Base-by-base conservation (phyloP, 2,113 vertebrate genomes). In the Tachysurus vachellii region DNA sequence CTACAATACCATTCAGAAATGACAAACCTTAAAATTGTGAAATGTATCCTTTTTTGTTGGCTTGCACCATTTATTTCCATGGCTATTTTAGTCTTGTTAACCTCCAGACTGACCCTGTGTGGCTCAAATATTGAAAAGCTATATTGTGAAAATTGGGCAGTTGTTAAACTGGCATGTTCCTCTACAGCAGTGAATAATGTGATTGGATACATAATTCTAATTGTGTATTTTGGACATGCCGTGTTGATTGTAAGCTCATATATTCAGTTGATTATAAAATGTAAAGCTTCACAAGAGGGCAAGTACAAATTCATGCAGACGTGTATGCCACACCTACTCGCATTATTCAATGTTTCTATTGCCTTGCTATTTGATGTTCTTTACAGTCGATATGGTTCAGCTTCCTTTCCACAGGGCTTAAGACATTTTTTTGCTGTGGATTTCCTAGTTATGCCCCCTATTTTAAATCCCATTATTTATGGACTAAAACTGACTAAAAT, bases 391-490 rank as follows among this genome's bases (percentile, higher is more conserved):
- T 91, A 88, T 85, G 89, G 89, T 26, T 90, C 86, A 81, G 71
- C 0, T 66, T 77, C 59, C 56, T 54, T 89, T 16, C 84, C 88
- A 42, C 85, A 89, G 42, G 57, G 26, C 70, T 12, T 91, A 23
- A n/a, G 82, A 59, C 85, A 85, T 76, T 85, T 90, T 68, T 59
- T 89, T 71, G 73, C 84, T 4, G 0, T 91, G 12, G 88, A 90
- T 56, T 88, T 90, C 56, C 61, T 91, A 16, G n/a, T 91, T 0
- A 75, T 90, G 44, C 88, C 88, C 50, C 88, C 88, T 2, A 84
- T 91, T 81, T 82, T 89, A 59, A 90, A 90, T 28, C 89, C 90
- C 28, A 71, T 91, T 23, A 89, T 91, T 80, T 89, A 91, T 90
- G 90, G 89, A 53, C 21, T 91, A 53, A 89, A 91, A 36, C 82